phyloP scores from a whole-genome alignment of 2,797 vertebrate genomes.

The Caiman crocodilus region DNA sequence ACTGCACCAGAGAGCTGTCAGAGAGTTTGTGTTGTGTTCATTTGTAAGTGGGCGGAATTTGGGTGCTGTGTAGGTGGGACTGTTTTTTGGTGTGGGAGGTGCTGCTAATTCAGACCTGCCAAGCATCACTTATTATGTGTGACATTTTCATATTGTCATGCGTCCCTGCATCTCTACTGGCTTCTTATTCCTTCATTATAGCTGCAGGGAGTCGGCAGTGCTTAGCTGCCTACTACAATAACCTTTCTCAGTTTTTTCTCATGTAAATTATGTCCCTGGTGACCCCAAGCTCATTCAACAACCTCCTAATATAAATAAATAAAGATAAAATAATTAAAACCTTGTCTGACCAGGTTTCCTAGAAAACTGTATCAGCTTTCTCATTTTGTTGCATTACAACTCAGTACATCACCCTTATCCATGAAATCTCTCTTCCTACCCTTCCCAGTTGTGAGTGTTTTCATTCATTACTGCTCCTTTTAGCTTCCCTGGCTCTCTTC shows the following conservation, averaged over 20 bases:
- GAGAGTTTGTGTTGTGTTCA: neutral
- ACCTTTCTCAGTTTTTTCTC: neutral
- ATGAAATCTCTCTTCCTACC: neutral
- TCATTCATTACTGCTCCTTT: neutral
- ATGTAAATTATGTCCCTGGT: neutral
- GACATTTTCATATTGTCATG: neutral
- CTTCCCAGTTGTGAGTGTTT: neutral
- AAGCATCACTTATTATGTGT: neutral
- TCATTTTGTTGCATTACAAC: neutral
- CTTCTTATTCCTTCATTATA: neutral
- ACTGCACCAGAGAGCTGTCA: neutral
- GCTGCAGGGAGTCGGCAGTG: neutral
- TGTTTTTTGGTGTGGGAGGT: neutral
- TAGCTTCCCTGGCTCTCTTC: no score
- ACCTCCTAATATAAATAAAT: neutral
- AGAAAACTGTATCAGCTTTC: neutral
- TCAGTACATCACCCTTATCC: neutral
- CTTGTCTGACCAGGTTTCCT: neutral
- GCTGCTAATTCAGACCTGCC: neutral
- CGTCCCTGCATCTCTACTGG: neutral
- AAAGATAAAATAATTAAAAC: neutral
- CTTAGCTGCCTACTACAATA: neutral
- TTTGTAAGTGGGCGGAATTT: neutral
- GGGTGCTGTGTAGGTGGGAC: neutral
- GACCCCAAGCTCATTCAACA: neutral